These are phyloP conservation scores for Stramonita haemastoma DNA, from an alignment of 2,888 invertebrate genomes.

Conservation along the genomic window DNA sequence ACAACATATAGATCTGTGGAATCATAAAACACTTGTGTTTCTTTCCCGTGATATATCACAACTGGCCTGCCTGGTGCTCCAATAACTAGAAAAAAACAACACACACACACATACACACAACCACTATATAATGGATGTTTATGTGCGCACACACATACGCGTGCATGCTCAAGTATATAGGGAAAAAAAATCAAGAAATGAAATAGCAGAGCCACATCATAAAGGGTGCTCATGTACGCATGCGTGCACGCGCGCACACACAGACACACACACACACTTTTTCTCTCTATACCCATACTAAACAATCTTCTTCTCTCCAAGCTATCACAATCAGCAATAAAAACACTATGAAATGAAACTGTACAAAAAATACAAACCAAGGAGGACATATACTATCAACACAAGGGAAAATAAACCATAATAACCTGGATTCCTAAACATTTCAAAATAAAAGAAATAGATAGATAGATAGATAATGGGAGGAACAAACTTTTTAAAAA, in stretches of 20 bases:
- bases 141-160: not conserved
- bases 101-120: not conserved
- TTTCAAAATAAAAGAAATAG: too few relatives aligned
- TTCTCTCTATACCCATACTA: not conserved
- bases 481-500: too few relatives aligned
- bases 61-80: slow-evolving; percentile 1
- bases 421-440: too few relatives aligned
- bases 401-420: too few relatives aligned
- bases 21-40: not conserved
- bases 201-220: too few relatives aligned
- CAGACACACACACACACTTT: not conserved
- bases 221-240: too few relatives aligned
- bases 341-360: not conserved
- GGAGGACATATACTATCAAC: too few relatives aligned
- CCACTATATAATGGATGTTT: not conserved
- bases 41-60: not conserved
- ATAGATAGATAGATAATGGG: too few relatives aligned
- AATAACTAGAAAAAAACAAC: not conserved
- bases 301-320: not conserved
- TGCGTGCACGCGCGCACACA: too few relatives aligned
- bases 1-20: slow-evolving; percentile 22
- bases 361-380: too few relatives aligned
- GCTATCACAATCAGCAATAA: not conserved
- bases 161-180: too few relatives aligned
- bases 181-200: too few relatives aligned